Evolutionary conservation across 2,113 vertebrate genomes (phyloP).

Genomic region (Alethe diademata): DNA sequence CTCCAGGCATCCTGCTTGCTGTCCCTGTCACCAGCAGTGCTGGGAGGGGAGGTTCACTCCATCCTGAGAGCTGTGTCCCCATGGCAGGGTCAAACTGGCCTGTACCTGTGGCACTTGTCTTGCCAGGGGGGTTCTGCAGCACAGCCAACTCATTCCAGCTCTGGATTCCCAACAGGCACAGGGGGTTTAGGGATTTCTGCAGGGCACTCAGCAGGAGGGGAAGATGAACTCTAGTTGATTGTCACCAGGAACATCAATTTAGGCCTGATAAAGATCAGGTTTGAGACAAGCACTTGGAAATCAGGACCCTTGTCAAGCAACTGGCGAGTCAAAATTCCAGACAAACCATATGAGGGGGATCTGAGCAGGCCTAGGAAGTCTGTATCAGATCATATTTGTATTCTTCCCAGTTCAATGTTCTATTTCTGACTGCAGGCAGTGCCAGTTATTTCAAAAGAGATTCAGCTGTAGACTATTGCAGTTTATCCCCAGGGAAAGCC

Average conservation of each 20-base stretch:
- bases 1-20: background rate
- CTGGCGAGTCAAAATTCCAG: background rate
- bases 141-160: background rate
- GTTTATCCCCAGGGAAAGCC: constrained; percentile 6
- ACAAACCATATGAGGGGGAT: background rate
- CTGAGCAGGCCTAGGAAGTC: background rate
- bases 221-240: background rate
- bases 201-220: background rate
- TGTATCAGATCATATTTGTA: background rate
- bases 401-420: background rate
- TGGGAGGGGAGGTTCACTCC: background rate
- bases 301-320: background rate
- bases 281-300: background rate
- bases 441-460: constrained; percentile 36
- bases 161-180: background rate
- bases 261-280: background rate
- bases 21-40: accelerated
- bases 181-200: background rate
- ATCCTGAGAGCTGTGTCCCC: background rate
- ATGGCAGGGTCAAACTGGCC: background rate
- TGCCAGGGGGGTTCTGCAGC: background rate
- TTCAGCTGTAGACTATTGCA: background rate
- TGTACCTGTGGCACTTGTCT: accelerated
- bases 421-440: constrained; percentile 30
- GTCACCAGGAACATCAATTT: background rate